Conservation (phyloP, 2,113 vertebrate genomes). For the Platysternon megacephalum region DNA sequence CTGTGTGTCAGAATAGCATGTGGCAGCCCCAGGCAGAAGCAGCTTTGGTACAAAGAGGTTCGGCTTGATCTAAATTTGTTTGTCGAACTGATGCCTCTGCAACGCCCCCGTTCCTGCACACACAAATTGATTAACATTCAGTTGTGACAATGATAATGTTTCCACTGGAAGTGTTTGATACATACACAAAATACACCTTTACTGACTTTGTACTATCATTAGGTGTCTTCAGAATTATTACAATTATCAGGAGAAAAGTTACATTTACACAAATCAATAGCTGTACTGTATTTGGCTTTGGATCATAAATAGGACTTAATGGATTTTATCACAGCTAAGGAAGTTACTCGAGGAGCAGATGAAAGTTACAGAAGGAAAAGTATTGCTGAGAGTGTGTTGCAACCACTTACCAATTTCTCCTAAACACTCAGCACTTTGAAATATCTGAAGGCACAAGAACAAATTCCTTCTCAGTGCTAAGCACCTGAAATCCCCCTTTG, state of each 20-base stretch:
- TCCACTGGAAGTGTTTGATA: neutral
- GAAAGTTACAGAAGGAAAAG: constrained; percentile 47
- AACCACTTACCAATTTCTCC: constrained; percentile 69
- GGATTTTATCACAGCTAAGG: constrained; percentile 72
- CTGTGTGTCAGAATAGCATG: neutral
- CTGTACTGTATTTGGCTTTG: constrained; percentile 38
- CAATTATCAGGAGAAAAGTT: constrained; percentile 32
- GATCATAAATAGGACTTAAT: constrained; percentile 68
- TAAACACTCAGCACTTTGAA: constrained; percentile 69
- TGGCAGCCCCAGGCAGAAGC: neutral
- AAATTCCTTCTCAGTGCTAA: constrained; percentile 21
- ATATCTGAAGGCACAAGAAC: constrained; percentile 54
- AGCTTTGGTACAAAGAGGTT: neutral
- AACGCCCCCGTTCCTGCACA: neutral
- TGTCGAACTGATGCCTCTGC: neutral
- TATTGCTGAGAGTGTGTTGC: constrained; percentile 44
- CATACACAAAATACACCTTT: neutral
- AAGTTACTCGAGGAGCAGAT: neutral
- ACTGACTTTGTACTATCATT: neutral
- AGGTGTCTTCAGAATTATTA: neutral
- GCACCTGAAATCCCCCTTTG: constrained; percentile 20
- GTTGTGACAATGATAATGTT: neutral
- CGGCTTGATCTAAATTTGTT: neutral
- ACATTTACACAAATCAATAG: constrained; percentile 65
- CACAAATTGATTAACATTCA: neutral